Evolutionary conservation across 2,888 invertebrate species (phyloP), one percentile per base, ranked within the genome.

Genomic region (Hecatera dysodea): DNA sequence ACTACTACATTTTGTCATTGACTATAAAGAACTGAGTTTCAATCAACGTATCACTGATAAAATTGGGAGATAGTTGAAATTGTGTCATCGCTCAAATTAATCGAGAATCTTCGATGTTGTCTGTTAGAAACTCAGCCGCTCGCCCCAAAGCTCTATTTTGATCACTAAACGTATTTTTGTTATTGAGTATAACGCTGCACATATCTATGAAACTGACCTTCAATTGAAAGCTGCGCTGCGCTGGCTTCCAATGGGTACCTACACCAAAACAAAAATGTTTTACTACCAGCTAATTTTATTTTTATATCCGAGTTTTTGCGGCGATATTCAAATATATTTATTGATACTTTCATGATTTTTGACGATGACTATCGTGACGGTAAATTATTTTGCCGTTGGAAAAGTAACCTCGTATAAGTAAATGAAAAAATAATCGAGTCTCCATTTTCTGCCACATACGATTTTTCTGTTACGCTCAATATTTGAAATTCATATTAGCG

Each of bases 131-230:
- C 4, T 65, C 46, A 19, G 63, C 67, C 70, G 70, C 75, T 81
- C 55, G 24, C 29, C 78, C 66, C 66, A 63, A 87, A 84, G 79
- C 87, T 87, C 69, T 82, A 69, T 57, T 64, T 60, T 44, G 59
- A 72, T 53, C 55, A 71, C 36, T 64, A 56, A 77, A 81, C 17
- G 80, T 90, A 91, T 91, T 91, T 92, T 92, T 91, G 87, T 89
- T 90, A 89, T 79, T 82, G 81, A 66, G 75, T 84, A 81, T 82
- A 86, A 84, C 80, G 86, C 74, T 87, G 86, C 77, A 91, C 92
- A 90, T 92, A 92, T 92, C 91, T 89, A 85, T 82, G 77, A 73
- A 79, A 64, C 59, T 48, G 59, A 81, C 63, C 72, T 72, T 81
- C 42, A 24, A 63, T 44, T 62, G 39, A 57, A 71, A 65, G 39